Evolutionary conservation across 1,140 invertebrate genomes (phyloP).

Genomic region (Trichomalopsis sarcophagae): DNA sequence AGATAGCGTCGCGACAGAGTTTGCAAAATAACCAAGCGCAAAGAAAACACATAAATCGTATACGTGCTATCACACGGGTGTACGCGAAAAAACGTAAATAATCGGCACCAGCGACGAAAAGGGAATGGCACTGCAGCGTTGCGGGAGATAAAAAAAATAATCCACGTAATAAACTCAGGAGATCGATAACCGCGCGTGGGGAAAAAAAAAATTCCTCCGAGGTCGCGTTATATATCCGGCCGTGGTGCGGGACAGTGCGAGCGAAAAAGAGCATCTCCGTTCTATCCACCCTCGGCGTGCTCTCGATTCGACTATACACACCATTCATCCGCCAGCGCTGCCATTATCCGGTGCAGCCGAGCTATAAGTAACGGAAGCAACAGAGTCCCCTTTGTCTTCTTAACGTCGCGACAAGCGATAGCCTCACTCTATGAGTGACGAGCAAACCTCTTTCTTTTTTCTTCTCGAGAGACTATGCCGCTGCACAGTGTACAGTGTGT

Average conservation of each 20-base stretch:
- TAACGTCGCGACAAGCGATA: slow-evolving; percentile 21
- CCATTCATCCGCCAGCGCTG: not conserved
- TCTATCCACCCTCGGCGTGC: slow-evolving; percentile 13
- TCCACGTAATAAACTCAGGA: not conserved
- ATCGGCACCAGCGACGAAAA: not conserved
- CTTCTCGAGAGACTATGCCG: not conserved
- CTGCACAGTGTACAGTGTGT: not conserved
- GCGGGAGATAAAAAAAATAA: not conserved
- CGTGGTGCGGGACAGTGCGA: not conserved
- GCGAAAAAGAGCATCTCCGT: slow-evolving; percentile 10
- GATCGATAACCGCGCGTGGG: not conserved
- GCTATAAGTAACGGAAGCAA: slow-evolving; percentile 34
- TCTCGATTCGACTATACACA: slow-evolving; percentile 15
- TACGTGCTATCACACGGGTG: too few species aligned
- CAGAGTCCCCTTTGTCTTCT: slow-evolving; percentile 34
- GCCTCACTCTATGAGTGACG: slow-evolving; percentile 24
- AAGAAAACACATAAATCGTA: too few species aligned
- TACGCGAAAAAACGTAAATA: too few species aligned
- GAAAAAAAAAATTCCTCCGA: not conserved
- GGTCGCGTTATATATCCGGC: not conserved
- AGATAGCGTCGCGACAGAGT: too few species aligned
- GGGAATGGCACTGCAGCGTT: not conserved
- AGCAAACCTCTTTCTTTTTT: slow-evolving; percentile 3
- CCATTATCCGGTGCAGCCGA: slow-evolving; percentile 13
- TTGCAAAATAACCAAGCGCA: too few species aligned